Percentiles rank a stretch among this genome's conserved stretches.
phyloP scores from a whole-genome alignment of 2,888 invertebrate genomes.

The Ophion obscuratus region DNA sequence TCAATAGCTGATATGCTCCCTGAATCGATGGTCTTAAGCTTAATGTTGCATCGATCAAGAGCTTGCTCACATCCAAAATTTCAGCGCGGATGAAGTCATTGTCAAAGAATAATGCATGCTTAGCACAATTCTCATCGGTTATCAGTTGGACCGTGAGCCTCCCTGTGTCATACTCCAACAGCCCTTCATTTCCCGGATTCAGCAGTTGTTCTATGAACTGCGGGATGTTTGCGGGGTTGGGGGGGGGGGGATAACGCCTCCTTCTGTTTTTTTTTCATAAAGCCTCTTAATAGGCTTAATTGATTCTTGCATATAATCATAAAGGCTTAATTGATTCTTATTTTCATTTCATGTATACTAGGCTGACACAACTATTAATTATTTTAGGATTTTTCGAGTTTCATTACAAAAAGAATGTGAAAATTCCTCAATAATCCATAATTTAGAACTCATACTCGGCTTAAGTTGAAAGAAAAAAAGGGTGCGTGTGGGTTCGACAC shows the following conservation, averaged over 20 bases:
- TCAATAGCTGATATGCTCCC: conserved; percentile 50
- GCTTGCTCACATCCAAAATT: conserved; percentile 19
- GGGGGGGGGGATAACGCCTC: conserved; percentile 25
- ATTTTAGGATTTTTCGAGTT: no score
- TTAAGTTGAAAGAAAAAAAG: no score
- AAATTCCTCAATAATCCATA: no score
- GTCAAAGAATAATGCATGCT: conserved; percentile 28
- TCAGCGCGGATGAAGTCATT: conserved; percentile 24
- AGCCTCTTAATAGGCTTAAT: no score
- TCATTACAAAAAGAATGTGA: no score
- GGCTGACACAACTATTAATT: no score
- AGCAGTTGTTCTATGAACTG: conserved; percentile 32
- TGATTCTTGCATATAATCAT: no score
- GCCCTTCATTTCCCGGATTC: background rate
- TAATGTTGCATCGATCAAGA: conserved; percentile 19
- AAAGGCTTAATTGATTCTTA: no score
- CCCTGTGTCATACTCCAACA: conserved; percentile 29
- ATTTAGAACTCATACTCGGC: no score
- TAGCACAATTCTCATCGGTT: conserved; percentile 13
- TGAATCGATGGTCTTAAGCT: conserved; percentile 22
- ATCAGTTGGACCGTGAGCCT: conserved; percentile 4
- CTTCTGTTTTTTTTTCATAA: conserved; percentile 42
- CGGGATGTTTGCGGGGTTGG: conserved; percentile 1
- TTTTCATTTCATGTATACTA: no score
- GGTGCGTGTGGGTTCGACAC: no score